Percentiles rank a stretch among this genome's conserved stretches.
Conservation (phyloP, 2,888 invertebrate genomes). For the Tipula lateralis region DNA sequence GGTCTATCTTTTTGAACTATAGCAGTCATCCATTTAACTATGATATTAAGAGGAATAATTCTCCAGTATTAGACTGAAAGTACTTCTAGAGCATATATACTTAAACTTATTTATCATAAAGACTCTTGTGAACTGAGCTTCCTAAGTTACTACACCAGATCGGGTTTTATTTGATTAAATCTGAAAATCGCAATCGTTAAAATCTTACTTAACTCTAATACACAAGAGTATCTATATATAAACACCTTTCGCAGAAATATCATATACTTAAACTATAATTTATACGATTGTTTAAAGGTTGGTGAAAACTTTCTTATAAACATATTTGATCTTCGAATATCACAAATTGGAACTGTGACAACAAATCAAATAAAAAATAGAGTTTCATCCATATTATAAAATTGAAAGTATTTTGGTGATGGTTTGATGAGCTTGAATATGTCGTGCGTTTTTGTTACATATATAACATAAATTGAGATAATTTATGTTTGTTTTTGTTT, state of each 20-base stretch:
- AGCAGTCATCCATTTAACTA: too few species aligned
- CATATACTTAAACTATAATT: background rate
- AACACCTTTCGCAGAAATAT: background rate
- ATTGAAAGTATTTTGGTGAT: background rate
- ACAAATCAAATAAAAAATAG: background rate
- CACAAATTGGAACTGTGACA: background rate
- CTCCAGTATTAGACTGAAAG: too few species aligned
- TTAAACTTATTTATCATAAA: too few species aligned
- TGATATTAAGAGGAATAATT: too few species aligned
- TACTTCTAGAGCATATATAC: too few species aligned
- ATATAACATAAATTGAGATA: background rate
- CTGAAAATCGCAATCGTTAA: too few species aligned
- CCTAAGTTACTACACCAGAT: too few species aligned
- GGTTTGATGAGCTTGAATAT: background rate
- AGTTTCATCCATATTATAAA: background rate
- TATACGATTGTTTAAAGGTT: background rate
- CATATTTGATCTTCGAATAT: background rate
- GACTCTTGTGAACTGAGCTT: too few species aligned
- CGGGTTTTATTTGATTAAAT: too few species aligned
- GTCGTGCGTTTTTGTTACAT: background rate
- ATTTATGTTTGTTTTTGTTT: background rate
- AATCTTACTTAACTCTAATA: too few species aligned
- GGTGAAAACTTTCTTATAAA: background rate
- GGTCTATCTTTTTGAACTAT: too few species aligned
- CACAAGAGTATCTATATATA: too few species aligned